Percentiles rank a stretch among this genome's conserved stretches.
These are phyloP conservation scores for Elmis aenea DNA, from an alignment of 2,888 invertebrate species.

Conservation along the genomic window DNA sequence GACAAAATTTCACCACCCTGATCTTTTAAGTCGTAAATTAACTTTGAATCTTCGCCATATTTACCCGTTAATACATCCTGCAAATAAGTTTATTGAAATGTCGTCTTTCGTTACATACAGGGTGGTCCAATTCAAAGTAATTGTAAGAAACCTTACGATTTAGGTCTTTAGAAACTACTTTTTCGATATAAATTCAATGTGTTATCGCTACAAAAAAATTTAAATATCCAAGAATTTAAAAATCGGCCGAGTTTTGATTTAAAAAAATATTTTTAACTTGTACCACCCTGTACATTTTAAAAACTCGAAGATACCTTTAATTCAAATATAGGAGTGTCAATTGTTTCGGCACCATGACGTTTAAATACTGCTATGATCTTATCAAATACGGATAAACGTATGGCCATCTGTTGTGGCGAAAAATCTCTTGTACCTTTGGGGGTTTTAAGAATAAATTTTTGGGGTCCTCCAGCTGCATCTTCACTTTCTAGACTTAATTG, in stretches of 20 bases:
- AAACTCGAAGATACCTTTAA: conserved; percentile 62
- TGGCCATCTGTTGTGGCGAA: conserved; percentile 89
- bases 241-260: no score
- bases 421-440: conserved; percentile 95
- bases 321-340: conserved; percentile 98
- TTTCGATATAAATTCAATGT: no score
- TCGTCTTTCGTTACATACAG: no score
- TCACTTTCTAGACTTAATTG: conserved; percentile 59
- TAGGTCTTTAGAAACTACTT: no score
- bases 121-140: no score
- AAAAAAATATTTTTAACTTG: no score
- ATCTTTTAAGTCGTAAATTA: conserved; percentile 97
- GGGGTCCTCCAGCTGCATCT: conserved; percentile 53
- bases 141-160: no score
- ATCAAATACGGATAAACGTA: conserved; percentile 78
- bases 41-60: conserved; percentile 98
- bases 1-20: conserved; percentile 97
- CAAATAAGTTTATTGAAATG: no score
- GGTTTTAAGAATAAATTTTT: conserved; percentile 83
- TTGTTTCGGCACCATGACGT: conserved; percentile 94
- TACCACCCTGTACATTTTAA: background rate
- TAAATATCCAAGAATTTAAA: no score
- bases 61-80: conserved; percentile 97
- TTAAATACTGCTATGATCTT: conserved; percentile 89
- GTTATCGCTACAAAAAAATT: no score